Evolutionary conservation across 2,888 invertebrate species (phyloP), one percentile per base, ranked within the genome.

Genomic region (Tetanocera ferruginea): DNA sequence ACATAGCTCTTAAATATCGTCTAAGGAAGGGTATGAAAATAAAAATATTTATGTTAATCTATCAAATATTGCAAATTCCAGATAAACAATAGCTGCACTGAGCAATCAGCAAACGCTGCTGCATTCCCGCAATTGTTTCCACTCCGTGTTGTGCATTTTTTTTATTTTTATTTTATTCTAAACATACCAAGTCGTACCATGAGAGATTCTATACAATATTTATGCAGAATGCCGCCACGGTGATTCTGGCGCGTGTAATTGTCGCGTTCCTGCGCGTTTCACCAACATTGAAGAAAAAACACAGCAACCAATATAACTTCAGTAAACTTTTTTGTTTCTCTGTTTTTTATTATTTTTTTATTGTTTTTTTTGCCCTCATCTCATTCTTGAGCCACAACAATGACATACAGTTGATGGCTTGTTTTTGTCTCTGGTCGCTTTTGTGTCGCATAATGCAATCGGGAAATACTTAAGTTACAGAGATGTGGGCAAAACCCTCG

Each of bases 381-480:
- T 64, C 28, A 17, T 64, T 14, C 34, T 66, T 31, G 14, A 51
- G 69, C 55, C 34, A 67, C 67, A 43, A 67, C 37, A 67, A 67
- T 67, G 43, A 19, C 37, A 67, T 34, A 28, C 70, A 52, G 43
- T 55, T 62, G 43, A 74, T 34, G 49, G 62, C 55, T 49, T 70
- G 51, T 51, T 70, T 25, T 70, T 57, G 37, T 37, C 23, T 49
- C 62, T 37, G 73, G 73, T 43, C 62, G 49, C 62, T 62, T 73
- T 71, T 75, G 23, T 75, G 75, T 67, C 75, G 67, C 75, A 67
- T 66, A 52, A 75, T 55, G 75, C 37, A 75, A 75, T 67, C 75
- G 75, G 37, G 75, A 75, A 75, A 75, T 75, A 66, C 75, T 74
- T 74, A 43, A 52, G 66, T 75, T 75, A 55, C 11, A 55, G 25